Base-by-base conservation (phyloP, 2,888 invertebrate species). In the Cremastobaeus sp. region DNA sequence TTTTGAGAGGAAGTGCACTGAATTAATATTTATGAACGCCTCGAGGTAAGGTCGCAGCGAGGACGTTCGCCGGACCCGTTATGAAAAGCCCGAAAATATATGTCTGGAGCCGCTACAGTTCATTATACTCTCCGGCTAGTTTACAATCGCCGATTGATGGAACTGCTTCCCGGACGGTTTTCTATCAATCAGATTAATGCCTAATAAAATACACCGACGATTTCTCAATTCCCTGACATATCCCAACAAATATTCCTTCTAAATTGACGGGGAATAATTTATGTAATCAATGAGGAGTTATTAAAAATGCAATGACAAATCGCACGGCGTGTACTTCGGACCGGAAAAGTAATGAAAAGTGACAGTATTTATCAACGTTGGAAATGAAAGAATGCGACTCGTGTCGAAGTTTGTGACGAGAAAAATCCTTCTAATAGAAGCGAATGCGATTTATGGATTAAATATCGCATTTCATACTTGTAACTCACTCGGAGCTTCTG, bases 31-130 rank as follows among this genome's bases (percentile, higher is more conserved):
- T 76, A 78, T 83, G 80, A 80, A 81, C 78, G 74, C 73, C 77
- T 78, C 76, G 59, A 77, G 79, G 79, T 81, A 79, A 81, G 83
- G 81, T 82, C 81, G 76, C 55, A 62, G 57, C 71, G 75, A 81
- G 79, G 76, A 82, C 78, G 79, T 78, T 78, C 80, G 68, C 76
- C 72, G 68, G 70, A 57, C 66, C 74, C 74, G 70, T 75, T 74
- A 76, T 57, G 64, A 66, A 72, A 72, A 55, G 65, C 45, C 60
- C 66, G 37, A 72, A 72, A 72, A 62, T 39, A 43, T 18, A 52
- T 47, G 32, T 47, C 14, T 28, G 35, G 18, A 37, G 12, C 41
- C 50, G 45, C 39, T 48, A 54, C 50, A 55, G 70, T 70, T 70
- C 70, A 55, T 70, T 70, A 62, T 70, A 60, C 62, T 47, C 54